These are phyloP conservation scores for Pterocles burchelli DNA, from an alignment of 2,113 vertebrate species.

Conservation along the genomic window DNA sequence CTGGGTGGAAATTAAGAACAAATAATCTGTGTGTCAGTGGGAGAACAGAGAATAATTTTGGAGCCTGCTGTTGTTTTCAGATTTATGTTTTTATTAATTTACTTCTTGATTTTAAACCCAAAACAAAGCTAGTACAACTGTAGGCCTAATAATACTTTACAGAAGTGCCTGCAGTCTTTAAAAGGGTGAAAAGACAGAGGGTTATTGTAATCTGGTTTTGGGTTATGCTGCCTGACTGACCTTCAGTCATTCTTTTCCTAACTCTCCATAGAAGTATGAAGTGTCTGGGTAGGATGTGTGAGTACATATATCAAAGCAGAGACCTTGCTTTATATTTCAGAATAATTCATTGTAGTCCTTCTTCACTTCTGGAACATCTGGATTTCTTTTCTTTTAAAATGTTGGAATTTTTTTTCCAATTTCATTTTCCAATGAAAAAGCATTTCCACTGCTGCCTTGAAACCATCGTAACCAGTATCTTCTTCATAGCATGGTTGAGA, in stretches of 20 bases:
- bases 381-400: not conserved
- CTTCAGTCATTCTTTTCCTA: not conserved
- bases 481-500: not conserved
- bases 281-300: not conserved
- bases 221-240: not conserved
- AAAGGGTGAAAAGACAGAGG: not conserved
- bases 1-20: slow-evolving; percentile 33
- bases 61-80: slow-evolving; percentile 28
- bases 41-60: slow-evolving; percentile 7
- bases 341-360: not conserved
- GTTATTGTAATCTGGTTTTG: not conserved
- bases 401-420: not conserved
- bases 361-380: not conserved
- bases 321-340: not conserved
- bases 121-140: not conserved
- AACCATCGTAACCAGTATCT: not conserved
- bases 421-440: not conserved
- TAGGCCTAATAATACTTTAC: not conserved
- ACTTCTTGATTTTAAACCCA: slow-evolving; percentile 15
- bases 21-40: slow-evolving; percentile 28
- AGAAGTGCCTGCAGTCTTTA: not conserved
- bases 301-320: not conserved
- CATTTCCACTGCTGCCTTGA: not conserved
- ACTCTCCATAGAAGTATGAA: not conserved
- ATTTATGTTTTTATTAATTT: slow-evolving; percentile 36